Percentiles rank a stretch among this genome's conserved stretches.
phyloP scores from a whole-genome alignment of 2,113 vertebrate genomes.

The Abramis brama region DNA sequence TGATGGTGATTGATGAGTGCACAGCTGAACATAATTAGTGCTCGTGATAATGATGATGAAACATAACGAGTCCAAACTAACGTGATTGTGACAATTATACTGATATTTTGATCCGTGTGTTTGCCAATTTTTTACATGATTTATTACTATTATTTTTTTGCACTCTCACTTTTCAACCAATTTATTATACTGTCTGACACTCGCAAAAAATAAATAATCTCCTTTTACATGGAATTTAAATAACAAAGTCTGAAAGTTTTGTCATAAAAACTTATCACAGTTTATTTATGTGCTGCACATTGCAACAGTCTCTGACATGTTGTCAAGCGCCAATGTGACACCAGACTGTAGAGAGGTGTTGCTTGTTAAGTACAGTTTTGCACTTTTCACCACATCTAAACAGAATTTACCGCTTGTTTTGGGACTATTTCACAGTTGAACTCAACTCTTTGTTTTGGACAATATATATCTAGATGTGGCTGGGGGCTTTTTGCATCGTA shows the following conservation, averaged over 20 bases:
- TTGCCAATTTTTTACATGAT: too few relatives aligned
- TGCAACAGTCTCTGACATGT: slow-evolving; percentile 7
- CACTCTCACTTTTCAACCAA: background rate
- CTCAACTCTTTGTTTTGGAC: background rate
- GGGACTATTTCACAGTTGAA: background rate
- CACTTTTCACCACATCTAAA: slow-evolving; percentile 9
- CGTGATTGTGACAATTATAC: too few relatives aligned
- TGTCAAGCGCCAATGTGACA: background rate
- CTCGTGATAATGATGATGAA: too few relatives aligned
- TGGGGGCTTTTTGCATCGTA: background rate
- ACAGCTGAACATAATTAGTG: too few relatives aligned
- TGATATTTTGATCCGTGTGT: too few relatives aligned
- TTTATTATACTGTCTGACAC: background rate
- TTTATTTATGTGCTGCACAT: background rate
- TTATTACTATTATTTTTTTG: too few relatives aligned
- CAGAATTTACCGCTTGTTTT: background rate
- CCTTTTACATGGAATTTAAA: background rate
- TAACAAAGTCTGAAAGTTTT: background rate
- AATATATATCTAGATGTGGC: background rate
- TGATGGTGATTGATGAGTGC: too few relatives aligned
- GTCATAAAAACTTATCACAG: slow-evolving; percentile 25
- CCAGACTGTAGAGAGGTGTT: background rate
- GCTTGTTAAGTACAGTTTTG: background rate
- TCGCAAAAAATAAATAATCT: background rate
- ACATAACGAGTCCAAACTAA: too few relatives aligned